Evolutionary conservation across 2,888 invertebrate genomes (phyloP).

Genomic region (Aspidiotus rigidus): DNA sequence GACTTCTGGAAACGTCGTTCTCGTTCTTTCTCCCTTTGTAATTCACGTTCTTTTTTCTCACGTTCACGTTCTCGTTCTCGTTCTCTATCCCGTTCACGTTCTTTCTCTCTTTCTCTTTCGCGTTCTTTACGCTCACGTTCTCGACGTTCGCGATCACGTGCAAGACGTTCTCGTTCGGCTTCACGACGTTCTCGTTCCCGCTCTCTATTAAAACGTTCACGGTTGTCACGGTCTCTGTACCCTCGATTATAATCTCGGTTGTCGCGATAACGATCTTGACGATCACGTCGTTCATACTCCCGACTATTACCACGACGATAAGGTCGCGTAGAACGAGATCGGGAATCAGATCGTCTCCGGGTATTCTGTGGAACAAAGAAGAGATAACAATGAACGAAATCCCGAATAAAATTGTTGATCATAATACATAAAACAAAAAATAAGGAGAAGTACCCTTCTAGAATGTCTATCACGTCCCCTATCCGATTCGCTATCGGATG

Average conservation of each 20-base stretch:
- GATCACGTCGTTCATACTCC: conserved; percentile 27
- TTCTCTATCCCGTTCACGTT: conserved; percentile 32
- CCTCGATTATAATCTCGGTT: conserved; percentile 35
- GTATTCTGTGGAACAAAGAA: conserved; percentile 16
- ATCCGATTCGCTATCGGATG: conserved; percentile 54
- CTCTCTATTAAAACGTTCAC: conserved; percentile 39
- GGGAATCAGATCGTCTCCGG: conserved; percentile 33
- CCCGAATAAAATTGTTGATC: not conserved
- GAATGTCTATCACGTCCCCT: conserved; percentile 48
- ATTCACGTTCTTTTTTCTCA: conserved; percentile 40
- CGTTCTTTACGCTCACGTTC: conserved; percentile 32
- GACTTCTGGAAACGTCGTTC: conserved; percentile 21
- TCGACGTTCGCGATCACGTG: conserved; percentile 38
- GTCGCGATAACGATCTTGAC: conserved; percentile 15
- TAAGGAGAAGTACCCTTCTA: conserved; percentile 36
- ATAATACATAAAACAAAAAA: not conserved
- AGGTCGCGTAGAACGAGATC: conserved; percentile 29
- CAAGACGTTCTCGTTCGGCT: conserved; percentile 40
- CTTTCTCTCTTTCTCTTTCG: conserved; percentile 36
- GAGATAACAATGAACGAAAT: not conserved
- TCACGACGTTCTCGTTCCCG: conserved; percentile 39
- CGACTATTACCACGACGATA: conserved; percentile 32
- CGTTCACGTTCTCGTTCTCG: conserved; percentile 38
- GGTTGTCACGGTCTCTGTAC: conserved; percentile 42
- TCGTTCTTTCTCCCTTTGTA: conserved; percentile 35